Evolutionary conservation across 2,113 vertebrate genomes (phyloP).

Genomic region (Dipodomys merriami): DNA sequence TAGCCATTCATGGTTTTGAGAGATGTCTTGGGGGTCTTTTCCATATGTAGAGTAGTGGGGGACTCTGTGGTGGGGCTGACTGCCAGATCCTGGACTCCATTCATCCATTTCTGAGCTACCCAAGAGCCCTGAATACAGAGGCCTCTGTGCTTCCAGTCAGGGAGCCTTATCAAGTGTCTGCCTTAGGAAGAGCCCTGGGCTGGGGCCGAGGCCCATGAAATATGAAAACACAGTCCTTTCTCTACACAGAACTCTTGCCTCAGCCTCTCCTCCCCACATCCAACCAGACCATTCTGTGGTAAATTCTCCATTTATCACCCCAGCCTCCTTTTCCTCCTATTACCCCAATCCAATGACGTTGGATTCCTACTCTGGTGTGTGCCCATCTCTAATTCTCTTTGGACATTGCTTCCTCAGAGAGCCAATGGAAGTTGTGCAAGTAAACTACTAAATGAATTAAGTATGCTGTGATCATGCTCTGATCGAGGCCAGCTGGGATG

Average conservation of each 20-base stretch:
- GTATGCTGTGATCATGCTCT: not conserved
- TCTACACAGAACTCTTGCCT: not conserved
- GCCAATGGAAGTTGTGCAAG: not conserved
- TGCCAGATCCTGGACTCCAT: not conserved
- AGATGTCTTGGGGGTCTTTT: not conserved
- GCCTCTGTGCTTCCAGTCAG: not conserved
- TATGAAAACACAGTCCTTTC: not conserved
- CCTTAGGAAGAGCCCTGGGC: not conserved
- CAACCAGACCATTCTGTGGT: not conserved
- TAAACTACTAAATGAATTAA: not conserved
- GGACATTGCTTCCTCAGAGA: not conserved
- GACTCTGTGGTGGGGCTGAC: not conserved
- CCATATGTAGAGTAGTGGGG: too few relatives aligned
- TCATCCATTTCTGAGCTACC: not conserved
- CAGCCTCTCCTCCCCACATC: not conserved
- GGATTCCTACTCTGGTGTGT: not conserved
- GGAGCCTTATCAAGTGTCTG: not conserved
- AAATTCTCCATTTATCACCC: not conserved
- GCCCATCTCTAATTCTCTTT: not conserved
- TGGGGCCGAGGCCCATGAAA: not conserved
- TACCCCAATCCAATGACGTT: not conserved
- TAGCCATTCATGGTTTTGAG: accelerated
- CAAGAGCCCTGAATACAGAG: not conserved
- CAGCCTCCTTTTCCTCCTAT: not conserved
- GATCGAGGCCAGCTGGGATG: not conserved